Base-by-base conservation (phyloP, 92 coral and sea anemone genomes). In the Porites divaricata region DNA sequence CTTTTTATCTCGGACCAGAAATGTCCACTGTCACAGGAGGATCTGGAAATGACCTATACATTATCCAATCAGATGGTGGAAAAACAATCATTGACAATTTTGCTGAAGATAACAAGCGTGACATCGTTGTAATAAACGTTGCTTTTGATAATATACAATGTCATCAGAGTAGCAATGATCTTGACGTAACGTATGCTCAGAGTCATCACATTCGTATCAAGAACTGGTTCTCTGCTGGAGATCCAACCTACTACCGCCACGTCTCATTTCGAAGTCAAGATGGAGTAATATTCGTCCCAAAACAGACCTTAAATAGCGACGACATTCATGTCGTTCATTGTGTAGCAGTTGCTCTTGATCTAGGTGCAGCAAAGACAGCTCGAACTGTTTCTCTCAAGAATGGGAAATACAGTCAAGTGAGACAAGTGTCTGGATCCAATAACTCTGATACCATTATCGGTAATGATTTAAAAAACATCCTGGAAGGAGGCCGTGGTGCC, bases 1-100 rank as follows among this genome's bases (percentile, higher is more conserved):
- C 81, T 1, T 89, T 89, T 64, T 89, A 85, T n/a, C 87, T 89
- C 17, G 93, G 93, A 63, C 93, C 93, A 0, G 81, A 89, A 65
- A 75, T 85, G 74, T 64, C 87, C 9, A 7, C 66, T 12, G 89
- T 89, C 1, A 85, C 89, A 6, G 93, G 93, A 74, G 93, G 93
- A 23, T 56, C 54, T 10, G 90, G 90, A 8, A 70, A 79, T 26
- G 93, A 89, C 52, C 67, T 79, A 8, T 89, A 89, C 56, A 67
- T 89, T 49, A 67, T 89, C 69, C 91, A 87, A 48, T 86, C 86
- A 8, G 89, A 89, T 61, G 86, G 92, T 17, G 92, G 92, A 9
- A 89, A 72, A 79, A 79, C 92, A 67, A 63, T 89, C 28, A 89
- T 89, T 45, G 92, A 89, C 70, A 89, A 89, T 81, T 89, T 89